A percentile compares a stretch with the other conserved stretches of the same genome.
Evolutionary conservation across 2,113 vertebrate genomes (phyloP).

Genomic region (Cryptoleucopteryx plumbea): DNA sequence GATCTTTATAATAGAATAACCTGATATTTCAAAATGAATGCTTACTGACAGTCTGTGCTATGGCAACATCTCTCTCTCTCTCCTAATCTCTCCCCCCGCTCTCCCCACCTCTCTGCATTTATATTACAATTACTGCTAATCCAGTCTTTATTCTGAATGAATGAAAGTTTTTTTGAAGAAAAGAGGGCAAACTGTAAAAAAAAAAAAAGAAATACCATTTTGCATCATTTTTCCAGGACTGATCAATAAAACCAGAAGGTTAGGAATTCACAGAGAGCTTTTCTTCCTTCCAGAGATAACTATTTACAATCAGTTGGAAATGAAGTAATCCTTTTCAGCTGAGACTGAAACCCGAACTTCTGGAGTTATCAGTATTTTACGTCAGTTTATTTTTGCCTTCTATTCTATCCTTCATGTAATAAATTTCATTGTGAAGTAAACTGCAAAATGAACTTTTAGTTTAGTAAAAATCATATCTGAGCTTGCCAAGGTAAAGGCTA

Average conservation of each 20-base stretch:
- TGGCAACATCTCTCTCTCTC: not conserved
- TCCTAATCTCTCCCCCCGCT: not conserved
- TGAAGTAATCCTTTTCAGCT: not conserved
- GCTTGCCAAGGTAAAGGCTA: not conserved
- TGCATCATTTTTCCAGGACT: not conserved
- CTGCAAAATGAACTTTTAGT: not conserved
- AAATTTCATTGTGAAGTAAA: not conserved
- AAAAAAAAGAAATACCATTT: not conserved
- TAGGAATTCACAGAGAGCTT: not conserved
- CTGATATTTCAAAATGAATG: not conserved
- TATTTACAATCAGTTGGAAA: not conserved
- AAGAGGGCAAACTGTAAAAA: not conserved
- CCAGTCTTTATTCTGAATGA: not conserved
- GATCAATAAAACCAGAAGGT: not conserved
- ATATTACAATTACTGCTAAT: not conserved
- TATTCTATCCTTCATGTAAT: not conserved
- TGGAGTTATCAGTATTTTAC: not conserved
- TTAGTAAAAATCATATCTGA: not conserved
- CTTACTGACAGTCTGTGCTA: not conserved
- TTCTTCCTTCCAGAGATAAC: not conserved
- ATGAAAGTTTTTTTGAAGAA: not conserved
- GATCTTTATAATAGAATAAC: not conserved
- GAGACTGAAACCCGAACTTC: not conserved
- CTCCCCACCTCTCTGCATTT: not conserved
- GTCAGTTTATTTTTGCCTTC: not conserved